A percentile compares a stretch with the other conserved stretches of the same genome.
phyloP scores from a whole-genome alignment of 2,888 invertebrate genomes.

The Agriopis marginaria region DNA sequence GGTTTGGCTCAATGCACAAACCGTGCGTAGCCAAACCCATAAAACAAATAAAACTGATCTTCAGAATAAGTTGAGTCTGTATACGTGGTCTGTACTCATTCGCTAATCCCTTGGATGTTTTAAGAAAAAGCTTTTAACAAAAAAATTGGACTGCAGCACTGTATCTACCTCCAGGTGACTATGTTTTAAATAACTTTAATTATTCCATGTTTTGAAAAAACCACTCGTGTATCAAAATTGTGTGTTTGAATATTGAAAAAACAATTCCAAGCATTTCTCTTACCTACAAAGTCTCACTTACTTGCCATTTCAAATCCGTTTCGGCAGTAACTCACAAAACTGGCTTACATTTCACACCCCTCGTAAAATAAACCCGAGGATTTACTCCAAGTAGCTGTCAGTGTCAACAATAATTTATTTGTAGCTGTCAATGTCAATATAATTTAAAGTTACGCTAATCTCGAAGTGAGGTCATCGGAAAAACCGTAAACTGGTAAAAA shows the following conservation, averaged over 20 bases:
- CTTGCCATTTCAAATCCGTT: constrained; percentile 42
- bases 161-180: no score
- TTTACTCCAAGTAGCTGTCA: constrained; percentile 52
- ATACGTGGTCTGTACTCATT: background rate
- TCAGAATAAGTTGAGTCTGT: background rate
- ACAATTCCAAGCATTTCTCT: background rate
- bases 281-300: constrained; percentile 29
- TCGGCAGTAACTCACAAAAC: constrained; percentile 35
- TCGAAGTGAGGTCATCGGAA: constrained; percentile 37
- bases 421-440: constrained; percentile 33
- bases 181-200: no score
- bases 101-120: background rate
- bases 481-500: constrained; percentile 36
- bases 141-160: no score
- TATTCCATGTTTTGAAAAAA: no score
- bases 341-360: constrained; percentile 45
- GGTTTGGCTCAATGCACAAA: background rate
- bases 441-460: constrained; percentile 41
- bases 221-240: no score
- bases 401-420: constrained; percentile 39
- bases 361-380: constrained; percentile 58
- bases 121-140: background rate
- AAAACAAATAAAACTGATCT: background rate
- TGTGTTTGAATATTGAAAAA: background rate
- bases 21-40: background rate